A percentile compares a stretch with the other conserved stretches of the same genome.
phyloP scores from a whole-genome alignment of 2,113 vertebrate species.

The Camelus bactrianus region DNA sequence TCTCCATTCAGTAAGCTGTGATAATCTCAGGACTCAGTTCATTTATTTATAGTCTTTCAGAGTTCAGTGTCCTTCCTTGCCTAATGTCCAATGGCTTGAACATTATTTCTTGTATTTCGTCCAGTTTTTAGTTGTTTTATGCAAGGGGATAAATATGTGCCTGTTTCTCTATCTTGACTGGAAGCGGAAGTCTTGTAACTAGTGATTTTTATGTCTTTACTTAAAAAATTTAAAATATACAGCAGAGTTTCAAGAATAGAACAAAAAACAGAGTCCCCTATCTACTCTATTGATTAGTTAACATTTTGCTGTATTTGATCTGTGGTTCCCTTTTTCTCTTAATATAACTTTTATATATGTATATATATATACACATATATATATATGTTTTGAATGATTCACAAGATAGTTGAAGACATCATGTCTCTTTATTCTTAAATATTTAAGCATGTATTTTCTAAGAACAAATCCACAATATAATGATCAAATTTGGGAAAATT shows the following conservation, averaged over 20 bases:
- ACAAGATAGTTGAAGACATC: background rate
- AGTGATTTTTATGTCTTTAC: conserved; percentile 25
- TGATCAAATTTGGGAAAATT: conserved; percentile 1
- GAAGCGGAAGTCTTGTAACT: background rate
- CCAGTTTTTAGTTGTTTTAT: background rate
- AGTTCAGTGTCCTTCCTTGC: background rate
- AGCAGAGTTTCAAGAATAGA: background rate
- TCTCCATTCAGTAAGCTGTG: background rate
- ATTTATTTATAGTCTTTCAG: background rate
- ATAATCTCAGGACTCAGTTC: background rate
- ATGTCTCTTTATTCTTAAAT: background rate
- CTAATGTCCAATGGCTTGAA: background rate
- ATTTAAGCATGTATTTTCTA: background rate
- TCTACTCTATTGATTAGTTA: background rate
- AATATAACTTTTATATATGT: background rate
- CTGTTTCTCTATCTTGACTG: background rate
- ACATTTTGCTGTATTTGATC: conserved; percentile 5
- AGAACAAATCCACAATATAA: background rate
- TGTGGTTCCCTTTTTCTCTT: background rate
- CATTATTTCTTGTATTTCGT: background rate
- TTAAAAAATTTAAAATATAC: background rate
- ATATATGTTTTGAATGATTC: background rate
- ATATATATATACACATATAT: background rate
- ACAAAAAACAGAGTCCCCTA: background rate
- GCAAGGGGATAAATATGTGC: background rate